Evolutionary conservation across 2,797 vertebrate species (phyloP).

Genomic region (Melanotaenia trifasciata): DNA sequence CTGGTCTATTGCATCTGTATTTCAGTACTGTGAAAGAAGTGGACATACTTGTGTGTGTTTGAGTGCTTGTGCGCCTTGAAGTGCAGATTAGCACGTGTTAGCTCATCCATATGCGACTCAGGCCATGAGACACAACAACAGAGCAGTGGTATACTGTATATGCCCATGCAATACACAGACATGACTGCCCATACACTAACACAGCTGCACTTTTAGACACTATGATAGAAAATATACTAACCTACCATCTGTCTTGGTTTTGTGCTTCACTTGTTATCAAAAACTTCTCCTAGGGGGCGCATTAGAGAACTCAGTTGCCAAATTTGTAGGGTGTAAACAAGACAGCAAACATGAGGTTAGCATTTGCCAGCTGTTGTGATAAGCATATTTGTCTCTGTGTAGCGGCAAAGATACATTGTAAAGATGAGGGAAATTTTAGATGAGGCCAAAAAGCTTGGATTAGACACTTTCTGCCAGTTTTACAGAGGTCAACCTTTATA

Average conservation of each 20-base stretch:
- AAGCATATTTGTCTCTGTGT: too few species aligned
- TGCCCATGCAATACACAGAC: neutral
- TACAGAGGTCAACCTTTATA: too few species aligned
- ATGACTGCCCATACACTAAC: neutral
- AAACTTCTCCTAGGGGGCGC: neutral
- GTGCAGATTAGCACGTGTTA: constrained; percentile 58
- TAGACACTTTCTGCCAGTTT: too few species aligned
- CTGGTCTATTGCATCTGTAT: constrained; percentile 63
- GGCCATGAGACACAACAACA: constrained; percentile 31
- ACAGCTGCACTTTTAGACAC: neutral
- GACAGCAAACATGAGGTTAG: too few species aligned
- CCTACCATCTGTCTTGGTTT: too few species aligned
- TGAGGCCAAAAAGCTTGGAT: too few species aligned
- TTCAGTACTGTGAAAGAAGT: constrained; percentile 50
- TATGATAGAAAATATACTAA: too few species aligned
- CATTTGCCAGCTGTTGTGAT: too few species aligned
- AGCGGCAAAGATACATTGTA: too few species aligned
- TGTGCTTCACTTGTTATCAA: neutral
- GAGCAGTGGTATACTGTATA: constrained; percentile 26
- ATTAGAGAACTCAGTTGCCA: neutral
- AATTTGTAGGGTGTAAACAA: too few species aligned
- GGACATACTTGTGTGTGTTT: constrained; percentile 16
- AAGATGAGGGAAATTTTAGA: too few species aligned
- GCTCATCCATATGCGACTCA: constrained; percentile 61
- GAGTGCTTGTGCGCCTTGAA: constrained; percentile 27